Evolutionary conservation across 2,797 vertebrate genomes (phyloP).

Genomic region (Micromesistius poutassou): DNA sequence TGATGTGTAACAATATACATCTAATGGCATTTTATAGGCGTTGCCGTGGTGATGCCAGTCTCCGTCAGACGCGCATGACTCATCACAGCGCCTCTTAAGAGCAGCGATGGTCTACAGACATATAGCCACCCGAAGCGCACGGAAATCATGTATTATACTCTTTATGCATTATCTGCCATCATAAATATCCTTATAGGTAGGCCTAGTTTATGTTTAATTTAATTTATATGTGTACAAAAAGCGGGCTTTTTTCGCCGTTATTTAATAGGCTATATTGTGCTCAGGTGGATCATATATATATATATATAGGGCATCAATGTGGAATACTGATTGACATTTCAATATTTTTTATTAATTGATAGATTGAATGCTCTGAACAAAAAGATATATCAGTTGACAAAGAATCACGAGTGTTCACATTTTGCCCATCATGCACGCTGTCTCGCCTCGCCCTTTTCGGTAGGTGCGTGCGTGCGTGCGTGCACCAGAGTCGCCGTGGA

Average conservation of each 20-base stretch:
- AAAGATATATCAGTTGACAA: constrained; percentile 45
- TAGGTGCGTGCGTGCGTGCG: constrained; percentile 32
- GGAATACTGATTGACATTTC: neutral
- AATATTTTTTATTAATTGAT: neutral
- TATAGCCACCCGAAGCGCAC: neutral
- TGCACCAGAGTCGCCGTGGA: constrained; percentile 55
- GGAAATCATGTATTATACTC: neutral
- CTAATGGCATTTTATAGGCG: constrained; percentile 44
- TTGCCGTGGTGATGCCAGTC: constrained; percentile 59
- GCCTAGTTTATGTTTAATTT: neutral
- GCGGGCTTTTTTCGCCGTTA: neutral
- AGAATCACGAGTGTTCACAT: constrained; percentile 36
- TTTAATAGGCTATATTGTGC: neutral
- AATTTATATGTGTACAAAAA: neutral
- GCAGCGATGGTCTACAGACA: neutral
- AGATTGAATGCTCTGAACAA: neutral
- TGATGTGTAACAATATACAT: constrained; percentile 22
- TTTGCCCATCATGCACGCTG: constrained; percentile 23
- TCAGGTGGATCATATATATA: neutral
- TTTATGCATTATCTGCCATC: neutral
- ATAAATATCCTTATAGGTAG: neutral
- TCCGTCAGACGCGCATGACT: constrained; percentile 55
- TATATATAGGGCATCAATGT: neutral
- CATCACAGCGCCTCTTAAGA: constrained; percentile 50
- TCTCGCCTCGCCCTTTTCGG: constrained; percentile 74